These are phyloP conservation scores for Sciurus carolinensis DNA, from an alignment of 2,797 vertebrate species.

Conservation along the genomic window DNA sequence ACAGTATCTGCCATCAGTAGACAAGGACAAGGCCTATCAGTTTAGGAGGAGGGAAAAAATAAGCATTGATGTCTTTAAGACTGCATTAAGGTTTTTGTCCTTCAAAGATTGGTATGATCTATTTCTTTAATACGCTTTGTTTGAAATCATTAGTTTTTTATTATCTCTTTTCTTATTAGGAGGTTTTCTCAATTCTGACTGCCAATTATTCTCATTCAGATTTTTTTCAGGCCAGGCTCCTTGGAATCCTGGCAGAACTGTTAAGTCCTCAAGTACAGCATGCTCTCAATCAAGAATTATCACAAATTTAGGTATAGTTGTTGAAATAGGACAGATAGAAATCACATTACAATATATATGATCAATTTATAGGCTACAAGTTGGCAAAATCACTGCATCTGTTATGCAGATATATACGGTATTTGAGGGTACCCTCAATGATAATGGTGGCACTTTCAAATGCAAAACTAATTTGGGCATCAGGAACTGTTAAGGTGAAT, in stretches of 20 bases:
- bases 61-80: neutral
- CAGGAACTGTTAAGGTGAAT: neutral
- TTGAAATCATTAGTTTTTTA: neutral
- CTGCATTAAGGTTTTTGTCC: neutral
- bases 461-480: conserved; percentile 19
- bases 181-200: neutral
- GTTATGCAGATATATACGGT: conserved; percentile 82
- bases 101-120: neutral
- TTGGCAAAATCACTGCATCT: conserved; percentile 76
- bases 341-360: conserved; percentile 9
- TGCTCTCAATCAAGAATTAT: neutral
- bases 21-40: neutral
- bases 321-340: conserved; percentile 56
- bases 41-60: neutral
- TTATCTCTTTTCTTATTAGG: neutral
- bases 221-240: neutral
- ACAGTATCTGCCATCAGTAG: neutral
- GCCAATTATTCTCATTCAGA: neutral
- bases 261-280: neutral
- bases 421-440: conserved; percentile 57
- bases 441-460: conserved; percentile 61
- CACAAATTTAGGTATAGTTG: neutral
- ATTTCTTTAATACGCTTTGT: neutral
- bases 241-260: neutral
- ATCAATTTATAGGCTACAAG: conserved; percentile 7